Conservation (phyloP, 2,888 invertebrate species). For the Argyresthia goedartella region DNA sequence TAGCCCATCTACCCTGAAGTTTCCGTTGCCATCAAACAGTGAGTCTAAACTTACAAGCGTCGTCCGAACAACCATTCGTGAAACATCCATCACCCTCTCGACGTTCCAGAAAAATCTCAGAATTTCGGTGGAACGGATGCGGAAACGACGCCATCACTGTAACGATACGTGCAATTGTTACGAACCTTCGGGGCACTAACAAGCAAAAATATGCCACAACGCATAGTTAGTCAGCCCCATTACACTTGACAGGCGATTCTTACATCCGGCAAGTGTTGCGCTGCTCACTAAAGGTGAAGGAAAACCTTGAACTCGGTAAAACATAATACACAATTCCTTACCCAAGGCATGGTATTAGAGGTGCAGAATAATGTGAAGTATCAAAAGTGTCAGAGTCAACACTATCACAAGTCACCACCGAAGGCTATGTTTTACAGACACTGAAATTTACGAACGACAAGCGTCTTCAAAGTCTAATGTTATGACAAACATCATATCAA, state of each 20-base stretch:
- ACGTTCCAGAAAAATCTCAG: not conserved
- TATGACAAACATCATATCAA: too few species aligned
- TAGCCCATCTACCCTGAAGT: too few species aligned
- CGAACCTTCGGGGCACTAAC: not conserved
- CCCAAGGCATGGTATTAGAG: too few species aligned
- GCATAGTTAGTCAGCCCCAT: not conserved
- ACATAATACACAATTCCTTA: too few species aligned
- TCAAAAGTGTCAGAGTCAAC: too few species aligned
- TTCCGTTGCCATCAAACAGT: not conserved
- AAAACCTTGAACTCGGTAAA: too few species aligned
- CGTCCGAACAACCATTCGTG: not conserved
- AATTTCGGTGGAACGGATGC: not conserved
- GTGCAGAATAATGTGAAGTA: too few species aligned
- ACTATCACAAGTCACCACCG: too few species aligned
- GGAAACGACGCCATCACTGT: not conserved
- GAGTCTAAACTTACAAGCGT: not conserved
- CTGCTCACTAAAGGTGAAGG: not conserved
- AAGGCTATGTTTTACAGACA: too few species aligned
- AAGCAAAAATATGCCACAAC: not conserved
- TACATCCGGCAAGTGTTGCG: not conserved
- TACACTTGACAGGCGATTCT: too few species aligned
- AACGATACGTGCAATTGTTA: constrained; percentile 2
- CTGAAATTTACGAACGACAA: too few species aligned
- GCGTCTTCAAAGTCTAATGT: too few species aligned
- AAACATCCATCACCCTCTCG: not conserved